These are phyloP conservation scores for Microchirus variegatus DNA, from an alignment of 2,797 vertebrate species.

Conservation along the genomic window DNA sequence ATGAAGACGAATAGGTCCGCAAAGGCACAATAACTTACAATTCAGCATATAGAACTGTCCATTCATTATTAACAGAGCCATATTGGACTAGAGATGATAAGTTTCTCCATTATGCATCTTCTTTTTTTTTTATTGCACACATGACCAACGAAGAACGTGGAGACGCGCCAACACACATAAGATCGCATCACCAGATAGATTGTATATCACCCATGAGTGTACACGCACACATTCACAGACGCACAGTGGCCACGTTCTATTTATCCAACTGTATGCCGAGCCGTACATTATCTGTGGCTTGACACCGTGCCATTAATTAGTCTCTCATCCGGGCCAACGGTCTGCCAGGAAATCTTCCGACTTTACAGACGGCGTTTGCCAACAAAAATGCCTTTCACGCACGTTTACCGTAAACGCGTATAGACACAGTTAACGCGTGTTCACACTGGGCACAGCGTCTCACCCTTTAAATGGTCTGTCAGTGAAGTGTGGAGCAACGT, in stretches of 20 bases:
- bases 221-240: constrained; percentile 14
- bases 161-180: constrained; percentile 36
- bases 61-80: constrained; percentile 74
- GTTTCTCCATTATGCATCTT: constrained; percentile 34
- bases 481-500: not conserved
- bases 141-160: constrained; percentile 34
- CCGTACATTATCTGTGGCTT: constrained; percentile 59
- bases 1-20: constrained; percentile 69
- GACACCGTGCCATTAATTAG: constrained; percentile 70
- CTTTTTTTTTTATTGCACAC: constrained; percentile 7
- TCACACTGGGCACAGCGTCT: constrained; percentile 1
- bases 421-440: constrained; percentile 2
- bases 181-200: constrained; percentile 38
- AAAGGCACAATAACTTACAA: constrained; percentile 72
- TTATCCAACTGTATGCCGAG: constrained; percentile 71
- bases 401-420: not conserved
- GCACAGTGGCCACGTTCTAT: constrained; percentile 55
- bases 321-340: constrained; percentile 67
- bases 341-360: constrained; percentile 34
- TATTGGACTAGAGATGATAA: constrained; percentile 31
- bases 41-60: constrained; percentile 49
- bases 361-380: constrained; percentile 37
- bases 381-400: constrained; percentile 11
- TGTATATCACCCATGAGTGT: constrained; percentile 34
- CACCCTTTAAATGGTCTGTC: not conserved